Evolutionary conservation across 1,140 invertebrate species (phyloP).

Genomic region (Ylistrum balloti): DNA sequence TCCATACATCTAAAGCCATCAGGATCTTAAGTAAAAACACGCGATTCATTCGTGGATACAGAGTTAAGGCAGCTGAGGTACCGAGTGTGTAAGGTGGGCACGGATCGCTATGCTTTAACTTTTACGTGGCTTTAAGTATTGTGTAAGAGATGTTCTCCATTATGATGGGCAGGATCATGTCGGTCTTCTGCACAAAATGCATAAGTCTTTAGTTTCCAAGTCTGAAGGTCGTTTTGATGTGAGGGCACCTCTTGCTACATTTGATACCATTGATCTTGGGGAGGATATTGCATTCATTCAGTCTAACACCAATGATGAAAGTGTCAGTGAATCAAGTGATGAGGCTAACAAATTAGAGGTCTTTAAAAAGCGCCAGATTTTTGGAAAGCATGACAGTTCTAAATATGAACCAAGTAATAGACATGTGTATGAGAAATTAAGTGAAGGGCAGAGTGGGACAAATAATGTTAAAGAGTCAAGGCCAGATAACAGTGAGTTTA

Average conservation of each 20-base stretch:
- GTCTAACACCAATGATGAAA: background rate
- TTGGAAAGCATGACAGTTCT: slow-evolving; percentile 43
- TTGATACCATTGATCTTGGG: slow-evolving; percentile 79
- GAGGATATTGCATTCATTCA: slow-evolving; percentile 57
- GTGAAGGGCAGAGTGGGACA: slow-evolving; percentile 42
- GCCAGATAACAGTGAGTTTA: slow-evolving; percentile 14
- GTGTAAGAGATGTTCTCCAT: background rate
- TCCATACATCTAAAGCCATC: background rate
- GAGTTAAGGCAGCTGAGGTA: background rate
- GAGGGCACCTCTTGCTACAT: slow-evolving; percentile 77
- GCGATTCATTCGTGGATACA: background rate
- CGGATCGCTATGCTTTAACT: background rate
- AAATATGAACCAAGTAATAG: slow-evolving; percentile 44
- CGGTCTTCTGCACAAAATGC: slow-evolving; percentile 26
- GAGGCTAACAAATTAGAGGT: slow-evolving; percentile 41
- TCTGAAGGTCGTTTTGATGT: slow-evolving; percentile 52
- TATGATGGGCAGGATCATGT: slow-evolving; percentile 2
- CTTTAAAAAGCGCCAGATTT: background rate
- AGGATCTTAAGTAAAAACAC: slow-evolving; percentile 35
- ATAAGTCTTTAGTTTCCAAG: slow-evolving; percentile 39
- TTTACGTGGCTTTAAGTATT: background rate
- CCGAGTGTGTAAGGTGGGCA: background rate
- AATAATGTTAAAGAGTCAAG: slow-evolving; percentile 48
- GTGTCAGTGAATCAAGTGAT: slow-evolving; percentile 43
- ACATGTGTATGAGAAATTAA: slow-evolving; percentile 22